phyloP scores from a whole-genome alignment of 2,113 vertebrate genomes.

The Dasyornis broadbenti region DNA sequence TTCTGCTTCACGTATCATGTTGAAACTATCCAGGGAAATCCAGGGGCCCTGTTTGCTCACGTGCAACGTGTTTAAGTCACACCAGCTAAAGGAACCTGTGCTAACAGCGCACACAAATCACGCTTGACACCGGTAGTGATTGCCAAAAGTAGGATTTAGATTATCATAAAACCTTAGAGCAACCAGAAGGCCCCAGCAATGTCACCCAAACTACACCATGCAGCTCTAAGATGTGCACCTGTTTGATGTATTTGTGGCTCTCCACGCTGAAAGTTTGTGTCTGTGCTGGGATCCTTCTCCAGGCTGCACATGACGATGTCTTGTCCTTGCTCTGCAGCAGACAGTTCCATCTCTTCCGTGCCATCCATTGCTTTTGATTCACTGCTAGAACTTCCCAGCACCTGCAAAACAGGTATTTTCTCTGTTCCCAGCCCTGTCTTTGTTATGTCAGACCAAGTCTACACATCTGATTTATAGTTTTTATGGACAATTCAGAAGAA shows the following conservation, averaged over 20 bases:
- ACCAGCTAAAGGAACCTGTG: neutral
- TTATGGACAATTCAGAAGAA: neutral
- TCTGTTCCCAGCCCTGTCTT: neutral
- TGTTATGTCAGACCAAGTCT: neutral
- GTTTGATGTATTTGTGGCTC: neutral
- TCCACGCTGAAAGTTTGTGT: neutral
- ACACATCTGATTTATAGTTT: neutral
- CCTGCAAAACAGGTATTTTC: neutral
- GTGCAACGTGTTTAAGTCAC: fast-evolving
- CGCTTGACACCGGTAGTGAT: neutral
- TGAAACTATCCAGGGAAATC: neutral
- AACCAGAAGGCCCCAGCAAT: neutral
- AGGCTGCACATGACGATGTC: conserved; percentile 39
- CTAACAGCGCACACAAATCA: neutral
- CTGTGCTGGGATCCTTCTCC: neutral
- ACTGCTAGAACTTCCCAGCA: neutral
- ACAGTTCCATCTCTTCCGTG: conserved; percentile 3
- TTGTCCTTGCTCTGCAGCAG: neutral
- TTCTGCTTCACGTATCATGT: neutral
- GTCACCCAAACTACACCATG: neutral
- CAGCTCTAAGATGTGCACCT: neutral
- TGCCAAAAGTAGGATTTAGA: neutral
- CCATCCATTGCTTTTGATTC: neutral
- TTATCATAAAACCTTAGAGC: neutral
- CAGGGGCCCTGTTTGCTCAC: neutral